Evolutionary conservation across 2,797 vertebrate species (phyloP), one percentile per base, ranked within the genome.

Genomic region (Emydoidea blandingii): DNA sequence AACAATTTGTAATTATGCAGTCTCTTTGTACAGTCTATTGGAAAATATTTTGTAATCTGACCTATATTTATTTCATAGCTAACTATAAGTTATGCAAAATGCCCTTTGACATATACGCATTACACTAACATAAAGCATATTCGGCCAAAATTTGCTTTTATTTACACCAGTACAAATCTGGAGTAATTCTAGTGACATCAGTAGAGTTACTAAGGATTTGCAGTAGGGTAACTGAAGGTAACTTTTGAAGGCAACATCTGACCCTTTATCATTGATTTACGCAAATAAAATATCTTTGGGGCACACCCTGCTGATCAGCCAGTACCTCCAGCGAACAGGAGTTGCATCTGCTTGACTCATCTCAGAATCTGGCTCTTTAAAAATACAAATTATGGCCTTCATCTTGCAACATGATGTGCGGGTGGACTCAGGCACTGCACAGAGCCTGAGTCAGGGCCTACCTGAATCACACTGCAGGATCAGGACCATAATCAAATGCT

Each of bases 361-460:
- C 65, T 79, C 76, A 34, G 59, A 80, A 83, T 86, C 83, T 74
- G 41, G 80, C 83, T 92, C 83, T 78, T 78, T 44, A 92, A 7
- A 68, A 86, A 93, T 10, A 49, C 80, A 90, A 87, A 94, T 85
- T 9, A 90, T 23, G 11, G 52, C 5, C 44, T 91, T 94, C 91
- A 49, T 78, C 72, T 93, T 86, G 82, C 87, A 92, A 95, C 81
- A 29, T 54, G 92, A 84, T 52, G 8, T 83, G 88, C 56, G 52
- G 87, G 10, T 92, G 53, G 80, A 94, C 74, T 54, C 81, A 86
- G 90, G 88, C 15, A 72, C 10, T 14, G 25, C 86, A 37, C 16
- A 37, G 34, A 82, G 65, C 7, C 80, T 83, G 19, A 87, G 44
- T 29, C 72, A 53, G 49, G 92, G 79, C 2, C 79, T 92, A 88